Evolutionary conservation across 2,888 invertebrate species (phyloP), one percentile per base, ranked within the genome.

Genomic region (Drosophila fulvimacula): DNA sequence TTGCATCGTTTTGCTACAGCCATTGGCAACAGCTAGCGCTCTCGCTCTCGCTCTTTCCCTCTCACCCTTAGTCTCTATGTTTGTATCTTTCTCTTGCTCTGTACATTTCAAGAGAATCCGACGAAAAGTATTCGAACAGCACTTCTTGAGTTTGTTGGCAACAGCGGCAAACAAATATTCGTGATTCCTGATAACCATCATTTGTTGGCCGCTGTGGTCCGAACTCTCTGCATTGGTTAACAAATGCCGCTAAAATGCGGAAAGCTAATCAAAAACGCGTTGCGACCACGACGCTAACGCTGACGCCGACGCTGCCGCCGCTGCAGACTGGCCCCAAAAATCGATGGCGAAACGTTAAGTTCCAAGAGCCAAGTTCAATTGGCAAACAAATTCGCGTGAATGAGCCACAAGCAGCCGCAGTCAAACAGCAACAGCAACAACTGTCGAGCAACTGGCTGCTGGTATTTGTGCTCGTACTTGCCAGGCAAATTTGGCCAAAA

Each of bases 141-240:
- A 89, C 88, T 88, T 88, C 90, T 88, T 83, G 75, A 84, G 81
- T 88, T 86, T 82, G 69, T 75, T 81, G 59, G 73, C 68, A 73
- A 59, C 73, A 58, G 67, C 81, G 63, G 73, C 81, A 87, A 91
- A 90, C 91, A 91, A 92, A 91, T 91, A 91, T 91, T 92, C 92
- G 92, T 92, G 92, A 92, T 92, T 90, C 89, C 90, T 90, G 92
- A 92, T 92, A 92, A 92, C 87, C 88, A 92, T 92, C 92, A 82
- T 68, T 66, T 70, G 72, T 64, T 71, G 78, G 62, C 41, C 53
- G 79, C 65, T 72, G 79, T 73, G 82, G 70, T 78, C 71, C 64
- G 70, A 70, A 38, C 57, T 68, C 62, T 62, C 53, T 59, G 67
- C 63, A 61, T 55, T 69, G 62, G 63, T 52, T 65, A 68, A 76